These are phyloP conservation scores for Myoxocephalus aenaeus DNA, from an alignment of 2,797 vertebrate species.

Conservation along the genomic window DNA sequence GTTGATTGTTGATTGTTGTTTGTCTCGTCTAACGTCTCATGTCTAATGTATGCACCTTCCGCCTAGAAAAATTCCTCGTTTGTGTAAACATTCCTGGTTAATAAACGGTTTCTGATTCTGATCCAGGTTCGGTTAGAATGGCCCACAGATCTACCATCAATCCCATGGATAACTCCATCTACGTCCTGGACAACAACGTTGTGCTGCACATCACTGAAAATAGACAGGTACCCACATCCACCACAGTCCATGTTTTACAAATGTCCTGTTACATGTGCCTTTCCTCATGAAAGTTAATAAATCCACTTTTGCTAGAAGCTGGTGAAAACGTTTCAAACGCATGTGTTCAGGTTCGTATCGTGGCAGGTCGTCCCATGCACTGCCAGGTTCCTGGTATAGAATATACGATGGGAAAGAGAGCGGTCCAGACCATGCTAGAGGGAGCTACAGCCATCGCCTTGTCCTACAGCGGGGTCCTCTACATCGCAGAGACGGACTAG, in stretches of 20 bases:
- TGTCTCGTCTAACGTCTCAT: too few species aligned
- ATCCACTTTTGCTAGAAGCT: background rate
- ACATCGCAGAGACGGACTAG: conserved; percentile 96
- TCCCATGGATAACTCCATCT: conserved; percentile 99
- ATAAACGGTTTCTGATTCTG: too few species aligned
- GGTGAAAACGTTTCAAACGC: background rate
- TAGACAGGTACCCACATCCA: conserved; percentile 78
- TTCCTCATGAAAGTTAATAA: background rate
- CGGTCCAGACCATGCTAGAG: conserved; percentile 95
- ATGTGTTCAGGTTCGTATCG: conserved; percentile 90
- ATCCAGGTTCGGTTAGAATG: conserved; percentile 98
- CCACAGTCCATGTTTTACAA: background rate
- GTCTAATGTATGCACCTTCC: too few species aligned
- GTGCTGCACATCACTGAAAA: conserved; percentile 98
- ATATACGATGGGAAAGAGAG: conserved; percentile 91
- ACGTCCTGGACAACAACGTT: conserved; percentile 97
- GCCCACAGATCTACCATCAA: conserved; percentile 98
- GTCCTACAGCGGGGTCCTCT: conserved; percentile 95
- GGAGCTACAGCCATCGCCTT: conserved; percentile 94
- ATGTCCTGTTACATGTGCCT: background rate
- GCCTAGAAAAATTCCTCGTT: too few species aligned
- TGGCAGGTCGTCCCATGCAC: conserved; percentile 96
- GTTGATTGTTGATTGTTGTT: too few species aligned
- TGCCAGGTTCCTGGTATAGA: conserved; percentile 97
- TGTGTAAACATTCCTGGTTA: too few species aligned